Evolutionary conservation across 2,797 vertebrate species (phyloP).

Genomic region (Tapirus indicus): DNA sequence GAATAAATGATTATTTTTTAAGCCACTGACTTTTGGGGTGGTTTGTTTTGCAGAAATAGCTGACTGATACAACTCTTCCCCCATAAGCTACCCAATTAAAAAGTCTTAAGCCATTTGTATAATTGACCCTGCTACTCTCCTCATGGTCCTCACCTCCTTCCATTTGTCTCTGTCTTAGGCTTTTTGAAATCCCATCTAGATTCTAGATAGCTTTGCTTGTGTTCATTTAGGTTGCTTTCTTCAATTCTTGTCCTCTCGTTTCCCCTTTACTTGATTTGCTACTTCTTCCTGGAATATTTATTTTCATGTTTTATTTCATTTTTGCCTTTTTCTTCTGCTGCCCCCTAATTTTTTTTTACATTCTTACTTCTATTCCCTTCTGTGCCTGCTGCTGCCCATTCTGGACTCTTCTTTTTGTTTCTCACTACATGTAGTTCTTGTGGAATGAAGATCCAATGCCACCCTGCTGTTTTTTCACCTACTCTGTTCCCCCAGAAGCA

Average conservation of each 20-base stretch:
- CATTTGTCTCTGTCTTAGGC: background rate
- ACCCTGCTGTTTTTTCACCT: background rate
- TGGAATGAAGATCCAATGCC: background rate
- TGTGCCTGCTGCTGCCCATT: background rate
- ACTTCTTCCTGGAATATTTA: background rate
- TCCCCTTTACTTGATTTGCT: background rate
- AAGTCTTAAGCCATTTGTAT: background rate
- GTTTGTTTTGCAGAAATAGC: background rate
- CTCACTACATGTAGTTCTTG: background rate
- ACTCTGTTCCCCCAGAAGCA: background rate
- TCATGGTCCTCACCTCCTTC: background rate
- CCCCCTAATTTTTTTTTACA: background rate
- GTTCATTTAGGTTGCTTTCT: background rate
- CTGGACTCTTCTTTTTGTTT: background rate
- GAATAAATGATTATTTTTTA: background rate
- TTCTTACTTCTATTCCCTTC: background rate
- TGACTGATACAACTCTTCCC: background rate
- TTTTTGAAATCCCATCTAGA: conserved; percentile 5
- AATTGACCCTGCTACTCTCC: background rate
- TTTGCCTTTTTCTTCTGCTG: background rate
- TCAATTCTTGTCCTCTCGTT: background rate
- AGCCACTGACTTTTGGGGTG: background rate
- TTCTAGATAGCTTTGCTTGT: background rate
- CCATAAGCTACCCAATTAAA: background rate
- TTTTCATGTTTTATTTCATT: conserved; percentile 13